Evolutionary conservation across 2,888 invertebrate genomes (phyloP).

Genomic region (Diarsia brunnea): DNA sequence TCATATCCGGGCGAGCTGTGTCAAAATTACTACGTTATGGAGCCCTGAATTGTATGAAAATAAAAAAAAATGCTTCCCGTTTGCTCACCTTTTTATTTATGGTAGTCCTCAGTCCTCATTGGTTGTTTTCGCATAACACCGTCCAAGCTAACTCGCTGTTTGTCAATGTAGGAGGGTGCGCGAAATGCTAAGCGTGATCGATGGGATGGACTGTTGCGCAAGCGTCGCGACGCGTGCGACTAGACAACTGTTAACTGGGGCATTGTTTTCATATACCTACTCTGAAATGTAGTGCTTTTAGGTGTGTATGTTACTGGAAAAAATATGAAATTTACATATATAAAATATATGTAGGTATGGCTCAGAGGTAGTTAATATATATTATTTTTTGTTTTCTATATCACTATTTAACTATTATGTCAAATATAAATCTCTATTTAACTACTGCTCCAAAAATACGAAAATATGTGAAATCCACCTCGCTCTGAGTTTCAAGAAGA

Average conservation of each 20-base stretch:
- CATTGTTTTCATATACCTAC: conserved; percentile 43
- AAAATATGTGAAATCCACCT: background rate
- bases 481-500: no score
- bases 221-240: conserved; percentile 64
- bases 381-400: no score
- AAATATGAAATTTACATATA: no score
- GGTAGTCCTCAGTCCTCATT: background rate
- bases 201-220: conserved; percentile 85
- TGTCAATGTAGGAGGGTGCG: conserved; percentile 82
- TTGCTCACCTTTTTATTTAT: background rate
- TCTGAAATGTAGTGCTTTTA: background rate
- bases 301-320: no score
- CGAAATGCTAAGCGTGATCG: conserved; percentile 83
- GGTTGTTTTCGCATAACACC: conserved; percentile 22
- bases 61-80: background rate
- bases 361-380: no score
- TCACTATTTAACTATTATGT: no score
- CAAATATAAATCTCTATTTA: no score
- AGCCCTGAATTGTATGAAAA: no score
- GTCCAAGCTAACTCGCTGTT: conserved; percentile 60
- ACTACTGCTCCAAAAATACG: no score
- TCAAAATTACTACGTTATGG: no score
- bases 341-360: no score
- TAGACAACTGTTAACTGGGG: conserved; percentile 54
- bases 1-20: no score